Base-by-base conservation (phyloP, 2,797 vertebrate species). In the Poeciliopsis turneri region DNA sequence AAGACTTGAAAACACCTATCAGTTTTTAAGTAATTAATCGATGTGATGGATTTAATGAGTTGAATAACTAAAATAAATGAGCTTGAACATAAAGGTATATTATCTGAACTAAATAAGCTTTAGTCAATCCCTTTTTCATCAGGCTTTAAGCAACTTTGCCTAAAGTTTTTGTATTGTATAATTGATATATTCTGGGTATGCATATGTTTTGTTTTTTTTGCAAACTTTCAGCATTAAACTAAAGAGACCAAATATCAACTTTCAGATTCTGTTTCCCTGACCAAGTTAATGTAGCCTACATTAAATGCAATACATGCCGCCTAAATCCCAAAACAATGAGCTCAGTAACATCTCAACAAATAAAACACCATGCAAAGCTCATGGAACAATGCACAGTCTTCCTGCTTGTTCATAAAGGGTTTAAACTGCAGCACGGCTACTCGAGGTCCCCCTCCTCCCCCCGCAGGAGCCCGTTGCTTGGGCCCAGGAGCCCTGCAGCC, bases 391-490 rank as follows among this genome's bases (percentile, higher is more conserved):
- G n/a, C n/a, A 51, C 66, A n/a, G 41, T 6, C 59, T 64, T 36
- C 36, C 30, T 69, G 66, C 39, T n/a, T n/a, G 64, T 68, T 68
- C 64, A 1, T 43, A 9, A 69, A 43, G 59, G 16, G 36, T 36
- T 36, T 64, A 8, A 25, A n/a, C 25, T n/a, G 47, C 20, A 64
- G 10, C 45, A 61, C 28, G 51, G 0, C 75, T 33, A 23, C 81
- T 82, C 61, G 28, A 82, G 13, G 69, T n/a, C 88, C 69, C 64
- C 30, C 30, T 2, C 30, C 30, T 2, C 30, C 30, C 30, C 83
- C 57, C 57, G 83, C 83, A 88, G 88, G 85, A 79, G 71, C 82
- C 79, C 82, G n/a, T 20, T 39, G 64, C 20, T 64, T 88, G n/a
- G 71, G 47, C 64, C 79, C 75, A 74, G 80, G 88, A 61, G 70